These are phyloP conservation scores for Anhinga anhinga DNA, from an alignment of 2,113 vertebrate species.

Conservation along the genomic window DNA sequence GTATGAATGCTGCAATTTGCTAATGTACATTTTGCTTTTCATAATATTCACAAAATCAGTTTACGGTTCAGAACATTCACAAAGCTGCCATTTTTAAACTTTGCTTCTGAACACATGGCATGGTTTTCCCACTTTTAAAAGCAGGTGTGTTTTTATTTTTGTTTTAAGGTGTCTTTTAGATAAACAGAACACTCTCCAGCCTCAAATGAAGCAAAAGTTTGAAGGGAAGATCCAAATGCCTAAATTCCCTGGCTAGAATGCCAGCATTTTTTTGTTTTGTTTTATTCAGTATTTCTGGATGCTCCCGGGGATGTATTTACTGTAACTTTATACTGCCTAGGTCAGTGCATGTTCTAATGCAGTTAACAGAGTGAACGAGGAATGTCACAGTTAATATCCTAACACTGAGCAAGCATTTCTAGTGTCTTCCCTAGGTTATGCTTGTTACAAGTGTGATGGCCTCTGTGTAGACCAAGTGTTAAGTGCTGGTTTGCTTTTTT, in stretches of 20 bases:
- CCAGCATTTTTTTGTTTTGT: not conserved
- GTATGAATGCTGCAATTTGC: constrained; percentile 69
- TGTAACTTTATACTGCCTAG: not conserved
- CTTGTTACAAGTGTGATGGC: not conserved
- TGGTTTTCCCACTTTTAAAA: constrained; percentile 25
- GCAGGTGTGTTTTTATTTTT: not conserved
- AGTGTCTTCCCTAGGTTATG: not conserved
- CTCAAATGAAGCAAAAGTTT: not conserved
- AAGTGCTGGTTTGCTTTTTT: not conserved
- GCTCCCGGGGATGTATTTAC: not conserved
- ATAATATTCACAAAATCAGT: constrained; percentile 62
- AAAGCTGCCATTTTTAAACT: constrained; percentile 56
- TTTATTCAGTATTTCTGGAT: not conserved
- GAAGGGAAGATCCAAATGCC: not conserved
- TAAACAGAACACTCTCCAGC: not conserved
- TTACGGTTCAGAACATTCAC: constrained; percentile 48
- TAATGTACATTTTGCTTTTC: constrained; percentile 64
- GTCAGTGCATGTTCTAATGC: not conserved
- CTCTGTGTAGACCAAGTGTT: not conserved
- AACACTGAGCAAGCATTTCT: not conserved
- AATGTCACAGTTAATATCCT: not conserved
- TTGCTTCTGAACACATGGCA: constrained; percentile 19
- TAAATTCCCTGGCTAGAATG: not conserved
- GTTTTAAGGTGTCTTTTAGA: not conserved
- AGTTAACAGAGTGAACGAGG: not conserved